Conservation (phyloP, 1,140 invertebrate species). For the Anastatus disparis region DNA sequence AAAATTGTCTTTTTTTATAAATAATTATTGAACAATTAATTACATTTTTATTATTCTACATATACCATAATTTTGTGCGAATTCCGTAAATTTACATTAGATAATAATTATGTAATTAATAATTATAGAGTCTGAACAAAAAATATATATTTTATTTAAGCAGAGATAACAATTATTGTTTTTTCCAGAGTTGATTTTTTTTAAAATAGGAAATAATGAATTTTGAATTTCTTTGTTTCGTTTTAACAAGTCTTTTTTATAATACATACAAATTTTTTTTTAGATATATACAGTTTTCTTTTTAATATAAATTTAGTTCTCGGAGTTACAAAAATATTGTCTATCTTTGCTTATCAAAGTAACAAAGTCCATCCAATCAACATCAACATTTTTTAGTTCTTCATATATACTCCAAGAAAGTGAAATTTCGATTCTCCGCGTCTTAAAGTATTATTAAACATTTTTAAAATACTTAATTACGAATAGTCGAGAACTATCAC, state of each 20-base stretch:
- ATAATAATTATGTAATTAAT: not conserved
- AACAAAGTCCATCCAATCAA: not conserved
- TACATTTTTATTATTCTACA: too few species aligned
- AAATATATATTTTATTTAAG: not conserved
- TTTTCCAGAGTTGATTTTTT: not conserved
- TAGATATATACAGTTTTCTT: too few species aligned
- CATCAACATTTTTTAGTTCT: too few species aligned
- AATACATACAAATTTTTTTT: too few species aligned
- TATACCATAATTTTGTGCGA: constrained; percentile 1
- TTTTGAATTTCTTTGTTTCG: too few species aligned
- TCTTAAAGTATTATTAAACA: too few species aligned
- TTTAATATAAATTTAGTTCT: not conserved
- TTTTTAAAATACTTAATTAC: too few species aligned
- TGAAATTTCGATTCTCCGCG: not conserved
- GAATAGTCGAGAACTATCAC: too few species aligned
- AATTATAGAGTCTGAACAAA: not conserved
- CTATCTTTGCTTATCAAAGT: not conserved
- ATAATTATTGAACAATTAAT: too few species aligned
- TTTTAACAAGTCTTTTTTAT: too few species aligned
- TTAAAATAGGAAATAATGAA: too few species aligned
- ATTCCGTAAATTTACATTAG: not conserved
- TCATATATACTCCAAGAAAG: not conserved
- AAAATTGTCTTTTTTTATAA: too few species aligned
- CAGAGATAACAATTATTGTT: not conserved
- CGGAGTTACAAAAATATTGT: not conserved